phyloP scores from a whole-genome alignment of 2,113 vertebrate genomes.

The Jacana jacana region DNA sequence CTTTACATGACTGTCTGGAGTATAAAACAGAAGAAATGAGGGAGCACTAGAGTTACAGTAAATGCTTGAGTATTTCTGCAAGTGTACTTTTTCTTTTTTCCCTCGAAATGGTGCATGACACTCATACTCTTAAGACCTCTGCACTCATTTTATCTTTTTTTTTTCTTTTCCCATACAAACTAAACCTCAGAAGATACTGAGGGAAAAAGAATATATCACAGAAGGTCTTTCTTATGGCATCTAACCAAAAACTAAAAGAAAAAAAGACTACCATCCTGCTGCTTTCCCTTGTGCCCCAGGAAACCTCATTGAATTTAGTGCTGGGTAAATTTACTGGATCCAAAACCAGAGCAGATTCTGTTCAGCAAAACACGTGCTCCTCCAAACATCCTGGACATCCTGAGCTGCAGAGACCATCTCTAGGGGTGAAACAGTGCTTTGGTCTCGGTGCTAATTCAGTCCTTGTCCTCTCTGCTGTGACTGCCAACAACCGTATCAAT shows the following conservation, averaged over 20 bases:
- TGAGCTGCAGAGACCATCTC: conserved; percentile 41
- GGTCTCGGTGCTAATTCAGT: conserved; percentile 57
- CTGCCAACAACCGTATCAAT: conserved; percentile 73
- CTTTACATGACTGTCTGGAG: conserved; percentile 29
- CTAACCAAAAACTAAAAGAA: not conserved
- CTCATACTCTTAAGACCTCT: not conserved
- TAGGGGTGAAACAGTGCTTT: conserved; percentile 27
- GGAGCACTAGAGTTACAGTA: not conserved
- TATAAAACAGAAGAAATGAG: conserved; percentile 16
- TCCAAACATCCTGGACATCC: not conserved
- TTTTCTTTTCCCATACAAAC: not conserved
- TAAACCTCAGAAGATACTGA: not conserved
- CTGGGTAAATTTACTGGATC: not conserved
- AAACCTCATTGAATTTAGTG: not conserved
- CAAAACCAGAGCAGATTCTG: not conserved
- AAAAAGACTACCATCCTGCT: not conserved
- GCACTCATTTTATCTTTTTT: not conserved
- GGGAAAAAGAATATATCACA: not conserved
- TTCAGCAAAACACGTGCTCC: not conserved
- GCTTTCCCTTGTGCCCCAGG: not conserved
- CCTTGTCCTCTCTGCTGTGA: conserved; percentile 67
- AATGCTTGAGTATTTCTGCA: conserved; percentile 17
- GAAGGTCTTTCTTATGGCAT: not conserved
- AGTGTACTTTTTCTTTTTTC: not conserved
- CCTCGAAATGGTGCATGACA: not conserved